Percentiles rank a stretch among this genome's conserved stretches.
Conservation (phyloP, 2,113 vertebrate genomes). For the Myocastor coypus region DNA sequence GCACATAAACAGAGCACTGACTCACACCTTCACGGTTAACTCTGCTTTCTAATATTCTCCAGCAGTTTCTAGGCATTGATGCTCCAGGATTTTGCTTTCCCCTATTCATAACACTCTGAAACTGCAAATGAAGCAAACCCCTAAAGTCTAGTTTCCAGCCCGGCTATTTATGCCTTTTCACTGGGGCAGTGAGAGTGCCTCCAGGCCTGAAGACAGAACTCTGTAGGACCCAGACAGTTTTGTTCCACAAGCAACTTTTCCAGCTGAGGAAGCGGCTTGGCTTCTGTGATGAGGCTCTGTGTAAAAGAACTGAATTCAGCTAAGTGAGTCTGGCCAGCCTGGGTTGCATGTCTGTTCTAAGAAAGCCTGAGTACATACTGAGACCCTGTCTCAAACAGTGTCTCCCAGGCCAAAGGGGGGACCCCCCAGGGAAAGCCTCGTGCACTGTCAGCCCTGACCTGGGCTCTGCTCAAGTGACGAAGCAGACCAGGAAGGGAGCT, state of each 20-base stretch:
- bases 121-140: not conserved
- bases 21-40: not conserved
- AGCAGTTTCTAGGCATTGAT: not conserved
- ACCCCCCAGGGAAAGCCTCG: not conserved
- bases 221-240: not conserved
- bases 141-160: conserved; percentile 1
- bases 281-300: not conserved
- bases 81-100: not conserved
- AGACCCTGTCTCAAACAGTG: too few species aligned
- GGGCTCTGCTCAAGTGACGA: not conserved
- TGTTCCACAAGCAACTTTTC: conserved; percentile 59
- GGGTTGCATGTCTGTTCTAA: too few species aligned
- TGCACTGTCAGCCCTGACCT: not conserved
- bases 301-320: not conserved
- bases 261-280: conserved; percentile 31
- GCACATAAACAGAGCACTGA: not conserved
- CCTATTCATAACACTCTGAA: conserved; percentile 18
- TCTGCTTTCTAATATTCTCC: not conserved
- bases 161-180: not conserved
- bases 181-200: not conserved
- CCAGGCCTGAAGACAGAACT: not conserved
- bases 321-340: not conserved
- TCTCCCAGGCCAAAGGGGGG: not conserved
- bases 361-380: too few species aligned
- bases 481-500: not conserved